phyloP scores from a whole-genome alignment of 2,797 vertebrate species.

The Dicrostonyx torquatus region DNA sequence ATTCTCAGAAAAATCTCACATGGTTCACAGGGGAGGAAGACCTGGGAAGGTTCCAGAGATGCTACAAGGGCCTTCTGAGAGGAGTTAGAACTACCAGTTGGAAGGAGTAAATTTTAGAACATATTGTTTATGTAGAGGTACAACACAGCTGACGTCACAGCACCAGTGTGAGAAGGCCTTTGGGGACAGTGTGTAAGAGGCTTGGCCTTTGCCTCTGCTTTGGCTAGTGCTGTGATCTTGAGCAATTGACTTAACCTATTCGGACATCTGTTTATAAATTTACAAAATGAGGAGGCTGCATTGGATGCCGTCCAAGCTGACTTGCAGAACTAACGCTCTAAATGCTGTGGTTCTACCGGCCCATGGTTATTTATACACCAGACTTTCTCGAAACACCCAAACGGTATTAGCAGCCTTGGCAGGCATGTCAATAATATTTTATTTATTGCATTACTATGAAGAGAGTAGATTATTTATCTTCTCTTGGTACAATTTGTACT shows the following conservation, averaged over 20 bases:
- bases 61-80: background rate
- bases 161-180: background rate
- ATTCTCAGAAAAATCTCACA: background rate
- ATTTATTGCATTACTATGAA: conserved; percentile 73
- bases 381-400: conserved; percentile 29
- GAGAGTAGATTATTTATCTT: conserved; percentile 69
- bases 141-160: background rate
- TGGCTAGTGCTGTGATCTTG: conserved; percentile 25
- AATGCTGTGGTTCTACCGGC: conserved; percentile 17
- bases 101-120: background rate
- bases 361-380: conserved; percentile 65
- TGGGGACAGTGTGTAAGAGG: background rate
- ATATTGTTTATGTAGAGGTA: background rate
- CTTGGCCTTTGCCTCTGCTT: background rate
- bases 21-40: background rate
- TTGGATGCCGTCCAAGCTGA: conserved; percentile 43
- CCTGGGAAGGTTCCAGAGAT: background rate
- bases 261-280: conserved; percentile 61
- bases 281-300: conserved; percentile 53
- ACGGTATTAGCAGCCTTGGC: conserved; percentile 49
- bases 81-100: background rate
- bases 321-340: conserved; percentile 1
- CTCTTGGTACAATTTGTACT: conserved; percentile 73
- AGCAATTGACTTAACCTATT: conserved; percentile 52
- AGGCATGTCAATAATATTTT: conserved; percentile 75